These are phyloP conservation scores for Aporrectodea caliginosa DNA, from an alignment of 1,140 invertebrate species.

Conservation along the genomic window DNA sequence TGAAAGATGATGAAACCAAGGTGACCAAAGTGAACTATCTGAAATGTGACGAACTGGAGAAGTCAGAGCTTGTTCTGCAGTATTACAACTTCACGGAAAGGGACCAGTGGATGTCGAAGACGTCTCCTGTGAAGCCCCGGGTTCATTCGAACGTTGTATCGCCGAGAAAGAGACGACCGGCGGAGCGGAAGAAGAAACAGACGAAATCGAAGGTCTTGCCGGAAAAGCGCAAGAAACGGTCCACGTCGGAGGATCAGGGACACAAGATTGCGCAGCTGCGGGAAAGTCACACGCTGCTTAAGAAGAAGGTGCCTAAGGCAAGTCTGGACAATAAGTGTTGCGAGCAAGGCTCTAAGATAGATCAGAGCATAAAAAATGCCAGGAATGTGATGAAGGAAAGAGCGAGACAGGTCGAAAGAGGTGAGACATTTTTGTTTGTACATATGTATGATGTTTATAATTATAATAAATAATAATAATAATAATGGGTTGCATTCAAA, in stretches of 20 bases:
- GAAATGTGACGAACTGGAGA: too few species aligned
- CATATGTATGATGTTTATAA: too few species aligned
- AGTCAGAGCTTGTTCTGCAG: too few species aligned
- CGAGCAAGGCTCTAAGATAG: background rate
- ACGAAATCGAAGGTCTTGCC: background rate
- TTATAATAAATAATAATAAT: too few species aligned
- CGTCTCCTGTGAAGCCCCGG: background rate
- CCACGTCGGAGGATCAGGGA: background rate
- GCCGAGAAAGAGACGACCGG: background rate
- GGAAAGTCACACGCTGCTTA: background rate
- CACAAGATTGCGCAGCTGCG: background rate
- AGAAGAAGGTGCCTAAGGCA: background rate
- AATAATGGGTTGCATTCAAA: too few species aligned
- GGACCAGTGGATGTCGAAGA: background rate
- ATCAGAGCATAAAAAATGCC: background rate
- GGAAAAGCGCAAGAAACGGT: background rate
- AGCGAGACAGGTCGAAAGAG: background rate
- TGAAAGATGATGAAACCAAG: background rate
- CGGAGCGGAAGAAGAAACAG: background rate
- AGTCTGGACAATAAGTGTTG: background rate
- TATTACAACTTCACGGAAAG: too few species aligned
- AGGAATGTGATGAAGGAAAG: background rate
- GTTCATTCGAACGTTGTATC: background rate
- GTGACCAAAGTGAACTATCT: too few species aligned
- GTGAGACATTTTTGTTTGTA: too few species aligned